phyloP scores from a whole-genome alignment of 2,888 invertebrate genomes.

The Phania funesta region DNA sequence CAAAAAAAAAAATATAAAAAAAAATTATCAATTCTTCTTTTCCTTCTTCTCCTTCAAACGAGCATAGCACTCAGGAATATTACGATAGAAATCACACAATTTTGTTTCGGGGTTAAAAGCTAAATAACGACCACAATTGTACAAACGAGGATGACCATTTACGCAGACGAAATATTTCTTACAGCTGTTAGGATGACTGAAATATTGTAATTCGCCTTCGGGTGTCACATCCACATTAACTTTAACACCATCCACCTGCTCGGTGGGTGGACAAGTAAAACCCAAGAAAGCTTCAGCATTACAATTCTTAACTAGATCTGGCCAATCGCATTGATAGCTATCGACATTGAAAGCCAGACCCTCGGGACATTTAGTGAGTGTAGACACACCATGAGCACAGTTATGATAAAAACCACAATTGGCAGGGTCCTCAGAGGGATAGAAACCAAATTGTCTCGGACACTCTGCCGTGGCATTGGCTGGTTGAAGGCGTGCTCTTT shows the following conservation, averaged over 20 bases:
- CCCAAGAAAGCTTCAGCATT: constrained; percentile 89
- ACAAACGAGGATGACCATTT: constrained; percentile 86
- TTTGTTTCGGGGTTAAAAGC: constrained; percentile 89
- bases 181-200: constrained; percentile 85
- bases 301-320: constrained; percentile 89
- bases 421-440: constrained; percentile 84
- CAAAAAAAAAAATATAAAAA: not conserved
- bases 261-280: constrained; percentile 85
- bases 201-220: constrained; percentile 79
- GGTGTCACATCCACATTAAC: constrained; percentile 74
- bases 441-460: constrained; percentile 84
- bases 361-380: constrained; percentile 89
- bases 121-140: constrained; percentile 88
- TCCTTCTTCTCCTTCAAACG: constrained; percentile 72
- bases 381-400: constrained; percentile 89
- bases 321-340: constrained; percentile 92
- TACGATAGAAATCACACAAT: constrained; percentile 83
- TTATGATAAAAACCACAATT: constrained; percentile 90
- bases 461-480: constrained; percentile 86
- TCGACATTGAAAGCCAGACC: constrained; percentile 89
- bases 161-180: constrained; percentile 91
- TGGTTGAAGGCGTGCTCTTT: constrained; percentile 84
- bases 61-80: constrained; percentile 77
- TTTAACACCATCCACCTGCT: constrained; percentile 73
- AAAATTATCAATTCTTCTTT: constrained; percentile 13